Conservation (phyloP, 2,888 invertebrate species). For the Ectemnius continuus region DNA sequence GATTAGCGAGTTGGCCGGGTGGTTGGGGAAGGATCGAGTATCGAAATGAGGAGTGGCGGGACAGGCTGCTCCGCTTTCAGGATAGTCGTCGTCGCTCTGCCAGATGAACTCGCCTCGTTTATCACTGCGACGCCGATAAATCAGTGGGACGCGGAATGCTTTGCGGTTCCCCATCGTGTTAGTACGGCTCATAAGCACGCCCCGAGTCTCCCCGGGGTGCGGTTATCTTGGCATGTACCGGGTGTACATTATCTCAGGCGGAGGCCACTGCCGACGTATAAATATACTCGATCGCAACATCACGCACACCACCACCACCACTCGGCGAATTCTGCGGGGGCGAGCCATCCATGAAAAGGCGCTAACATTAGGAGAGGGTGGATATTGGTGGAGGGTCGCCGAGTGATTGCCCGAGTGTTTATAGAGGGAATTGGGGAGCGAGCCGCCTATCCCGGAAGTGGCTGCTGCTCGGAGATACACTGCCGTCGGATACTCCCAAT, state of each 20-base stretch:
- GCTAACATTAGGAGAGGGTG: not conserved
- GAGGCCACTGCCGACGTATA: constrained; percentile 57
- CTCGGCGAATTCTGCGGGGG: constrained; percentile 45
- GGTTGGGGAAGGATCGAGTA: no score
- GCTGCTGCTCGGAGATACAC: constrained; percentile 28
- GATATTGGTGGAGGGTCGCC: constrained; percentile 39
- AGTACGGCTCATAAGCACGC: constrained; percentile 71
- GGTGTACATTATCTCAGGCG: constrained; percentile 73
- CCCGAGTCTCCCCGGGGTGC: constrained; percentile 70
- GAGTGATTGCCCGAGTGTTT: constrained; percentile 71
- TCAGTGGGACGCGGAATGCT: constrained; percentile 67
- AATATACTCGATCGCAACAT: constrained; percentile 58
- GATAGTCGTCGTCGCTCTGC: constrained; percentile 48
- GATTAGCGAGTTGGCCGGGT: no score
- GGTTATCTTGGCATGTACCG: constrained; percentile 75
- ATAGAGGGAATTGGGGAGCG: constrained; percentile 73
- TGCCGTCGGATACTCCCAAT: constrained; percentile 60
- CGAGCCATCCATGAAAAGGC: constrained; percentile 36
- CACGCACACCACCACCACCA: constrained; percentile 23
- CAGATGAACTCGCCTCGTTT: constrained; percentile 73
- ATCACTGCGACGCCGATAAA: constrained; percentile 74
- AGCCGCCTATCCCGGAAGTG: constrained; percentile 43
- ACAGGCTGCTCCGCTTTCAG: constrained; percentile 49
- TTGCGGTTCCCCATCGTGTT: constrained; percentile 76
- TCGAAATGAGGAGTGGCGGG: constrained; percentile 26